These are phyloP conservation scores for Anguilla pacifica DNA, from an alignment of 2,797 vertebrate genomes.

Conservation along the genomic window DNA sequence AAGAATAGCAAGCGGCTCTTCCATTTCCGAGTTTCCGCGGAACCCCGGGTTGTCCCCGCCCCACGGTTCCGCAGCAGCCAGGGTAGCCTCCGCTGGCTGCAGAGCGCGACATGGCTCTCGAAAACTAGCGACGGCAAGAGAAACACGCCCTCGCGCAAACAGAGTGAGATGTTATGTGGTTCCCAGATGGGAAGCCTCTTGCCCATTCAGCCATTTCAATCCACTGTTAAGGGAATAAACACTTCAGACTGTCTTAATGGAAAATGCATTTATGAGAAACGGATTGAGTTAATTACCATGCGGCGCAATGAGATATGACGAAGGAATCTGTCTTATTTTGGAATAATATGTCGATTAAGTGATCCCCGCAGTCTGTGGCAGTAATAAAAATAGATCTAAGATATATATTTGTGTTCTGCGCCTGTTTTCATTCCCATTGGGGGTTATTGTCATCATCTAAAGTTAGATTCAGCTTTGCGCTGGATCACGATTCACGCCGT, in stretches of 20 bases:
- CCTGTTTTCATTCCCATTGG: background rate
- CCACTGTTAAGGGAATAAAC: slow-evolving; percentile 12
- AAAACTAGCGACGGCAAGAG: background rate
- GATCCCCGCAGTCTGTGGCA: background rate
- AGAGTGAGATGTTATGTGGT: background rate
- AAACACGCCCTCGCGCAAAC: background rate
- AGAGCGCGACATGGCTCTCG: background rate
- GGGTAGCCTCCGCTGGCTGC: background rate
- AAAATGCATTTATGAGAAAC: background rate
- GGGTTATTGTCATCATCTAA: background rate
- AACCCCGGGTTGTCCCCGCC: background rate
- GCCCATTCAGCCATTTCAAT: background rate
- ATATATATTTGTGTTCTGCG: background rate
- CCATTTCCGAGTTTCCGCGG: slow-evolving; percentile 8
- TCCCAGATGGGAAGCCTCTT: background rate
- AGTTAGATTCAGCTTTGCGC: background rate
- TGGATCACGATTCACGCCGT: background rate
- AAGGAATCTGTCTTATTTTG: background rate
- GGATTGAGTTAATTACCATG: slow-evolving; percentile 1
- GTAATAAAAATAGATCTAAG: background rate
- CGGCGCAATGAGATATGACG: background rate
- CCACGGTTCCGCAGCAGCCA: background rate
- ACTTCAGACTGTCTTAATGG: slow-evolving; percentile 11
- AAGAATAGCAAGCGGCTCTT: slow-evolving; percentile 13
- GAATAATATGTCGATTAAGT: background rate